Evolutionary conservation across 2,113 vertebrate species (phyloP), one percentile per base, ranked within the genome.

Genomic region (Mesoclemmys tuberculata): DNA sequence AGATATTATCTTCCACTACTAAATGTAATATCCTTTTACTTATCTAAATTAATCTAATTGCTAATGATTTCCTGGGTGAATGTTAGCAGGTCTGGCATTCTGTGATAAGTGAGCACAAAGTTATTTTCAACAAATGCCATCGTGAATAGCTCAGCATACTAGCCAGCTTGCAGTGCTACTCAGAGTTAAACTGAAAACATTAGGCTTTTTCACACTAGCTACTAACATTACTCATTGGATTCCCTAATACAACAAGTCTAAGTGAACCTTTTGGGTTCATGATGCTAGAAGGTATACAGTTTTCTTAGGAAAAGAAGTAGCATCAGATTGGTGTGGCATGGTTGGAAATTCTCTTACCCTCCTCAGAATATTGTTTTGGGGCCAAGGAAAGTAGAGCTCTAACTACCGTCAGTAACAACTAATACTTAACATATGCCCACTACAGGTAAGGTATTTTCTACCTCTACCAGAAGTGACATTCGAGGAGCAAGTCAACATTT

Each of bases 131-230:
- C 38, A 58, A 74, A 89, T 89, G 52, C 56, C 64, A 82, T 90
- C 71, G 83, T 84, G 54, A 6, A 19, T 86, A 89, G 88, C 82
- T 93, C 87, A 91, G 84, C 79, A 84, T 61, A 89, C 58, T 31
- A 89, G 8, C 7, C 52, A 89, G 64, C 84, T 91, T 87, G 22
- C 11, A 56, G 8, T 75, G 19, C 18, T 21, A 49, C 83, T 96
- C 88, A 41, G 87, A 90, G 93, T 96, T 92, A 92, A 88, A 92
- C 35, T 88, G 74, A 77, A 95, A 90, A 48, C 8, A 41, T 55
- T 24, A 55, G 27, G 22, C 12, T 93, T 93, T 96, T 91, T 26
- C 61, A 52, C 6, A 94, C 41, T n/a, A 95, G 2, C n/a, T 88
- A 38, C 83, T 92, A 93, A 86, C 1, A 11, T 52, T 46, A 46